Evolutionary conservation across 2,113 vertebrate genomes (phyloP), one percentile per base, ranked within the genome.

Genomic region (Pampusana beccarii): DNA sequence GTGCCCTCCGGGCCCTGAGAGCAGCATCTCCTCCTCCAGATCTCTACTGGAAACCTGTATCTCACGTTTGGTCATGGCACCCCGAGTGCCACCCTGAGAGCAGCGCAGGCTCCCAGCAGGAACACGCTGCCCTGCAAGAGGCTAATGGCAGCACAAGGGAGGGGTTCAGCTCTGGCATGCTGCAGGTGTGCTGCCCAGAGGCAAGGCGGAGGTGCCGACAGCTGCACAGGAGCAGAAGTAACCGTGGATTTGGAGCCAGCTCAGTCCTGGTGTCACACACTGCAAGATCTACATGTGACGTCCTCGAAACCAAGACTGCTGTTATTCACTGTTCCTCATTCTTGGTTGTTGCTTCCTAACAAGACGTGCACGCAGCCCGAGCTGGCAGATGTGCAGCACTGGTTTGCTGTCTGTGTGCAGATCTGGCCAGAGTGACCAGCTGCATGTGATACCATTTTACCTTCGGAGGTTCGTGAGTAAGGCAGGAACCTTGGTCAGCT

Each of bases 301-400:
- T 6, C 58, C 66, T 87, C 1, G 0, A 90, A 93, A 79, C 11
- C 33, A 53, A 56, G 72, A 21, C 0, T 60, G 71, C 57, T 79
- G 48, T 91, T 90, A 53, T 12, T 82, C 78, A 58, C 58, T 50
- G 70, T 96, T 96, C 90, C 90, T 87, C 73, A 69, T 92, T 92
- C 73, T 50, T 65, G 15, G 48, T 18, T 61, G 11, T 48, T 12
- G 29, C 16, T 84, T 92, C 38, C 77, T 33, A 17, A 16, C 2
- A 46, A 38, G 48, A 38, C 1, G 0, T 3, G 6, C 51, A 24
- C 0, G 0, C 34, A 91, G 48, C 34, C 67, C 77, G 23, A 1
- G 16, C 67, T 72, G 65, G 69, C n/a, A 69, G 72, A 44, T 73
- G 48, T 42, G 24, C 58, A 25, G 69, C 40, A 8, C 34, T 81